phyloP scores from a whole-genome alignment of 2,888 invertebrate genomes.

The Brachylomia viminalis region DNA sequence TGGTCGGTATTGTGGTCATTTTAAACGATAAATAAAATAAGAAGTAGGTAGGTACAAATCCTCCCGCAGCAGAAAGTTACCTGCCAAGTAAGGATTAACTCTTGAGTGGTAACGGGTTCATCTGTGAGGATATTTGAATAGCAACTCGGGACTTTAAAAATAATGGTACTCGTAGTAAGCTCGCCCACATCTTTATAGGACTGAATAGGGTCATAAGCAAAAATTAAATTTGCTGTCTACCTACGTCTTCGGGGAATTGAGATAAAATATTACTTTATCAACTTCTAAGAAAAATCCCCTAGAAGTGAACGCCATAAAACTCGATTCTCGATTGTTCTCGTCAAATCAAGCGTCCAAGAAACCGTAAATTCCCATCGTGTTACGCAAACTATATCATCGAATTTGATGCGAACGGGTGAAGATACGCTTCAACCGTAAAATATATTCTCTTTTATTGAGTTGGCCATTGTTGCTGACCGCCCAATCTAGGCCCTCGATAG shows the following conservation, averaged over 20 bases:
- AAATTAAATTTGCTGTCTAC: too few relatives aligned
- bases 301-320: constrained; percentile 22
- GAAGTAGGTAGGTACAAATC: not conserved
- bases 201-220: too few relatives aligned
- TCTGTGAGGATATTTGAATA: too few relatives aligned
- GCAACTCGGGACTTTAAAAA: too few relatives aligned
- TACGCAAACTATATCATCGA: constrained; percentile 32
- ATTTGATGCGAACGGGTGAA: constrained; percentile 26
- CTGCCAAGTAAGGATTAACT: too few relatives aligned
- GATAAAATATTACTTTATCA: not conserved
- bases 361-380: constrained; percentile 4
- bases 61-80: too few relatives aligned
- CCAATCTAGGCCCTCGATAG: not conserved
- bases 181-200: too few relatives aligned
- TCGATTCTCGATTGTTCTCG: constrained; percentile 21
- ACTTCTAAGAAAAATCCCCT: not conserved
- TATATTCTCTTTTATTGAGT: not conserved
- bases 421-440: constrained; percentile 19
- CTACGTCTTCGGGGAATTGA: too few relatives aligned
- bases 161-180: too few relatives aligned
- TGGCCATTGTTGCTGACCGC: not conserved
- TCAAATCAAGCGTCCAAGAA: constrained; percentile 26
- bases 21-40: not conserved
- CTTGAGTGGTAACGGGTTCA: too few relatives aligned
- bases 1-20: not conserved